Base-by-base conservation (phyloP, 1,140 invertebrate species). In the Planococcus citri region DNA sequence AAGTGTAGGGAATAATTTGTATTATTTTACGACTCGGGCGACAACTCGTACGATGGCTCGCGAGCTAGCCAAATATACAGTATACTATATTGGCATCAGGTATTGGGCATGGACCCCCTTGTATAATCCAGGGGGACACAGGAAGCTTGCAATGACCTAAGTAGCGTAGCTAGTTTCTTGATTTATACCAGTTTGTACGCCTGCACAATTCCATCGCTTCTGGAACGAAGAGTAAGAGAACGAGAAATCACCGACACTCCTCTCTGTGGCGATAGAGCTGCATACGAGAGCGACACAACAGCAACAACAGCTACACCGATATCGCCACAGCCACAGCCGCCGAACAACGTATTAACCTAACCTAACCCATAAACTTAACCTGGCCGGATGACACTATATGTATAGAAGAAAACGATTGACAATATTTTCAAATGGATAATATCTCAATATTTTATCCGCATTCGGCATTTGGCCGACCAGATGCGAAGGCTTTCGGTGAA, bases 181-280 rank as follows among this genome's bases (percentile, higher is more conserved):
- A 51, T 51, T 51, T 51, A 51, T 51, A 51, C 41, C 41, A 51
- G 41, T 51, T 51, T 51, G 41, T 51, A 51, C 41, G 41, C 41
- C 41, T 51, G 41, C 41, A 51, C 41, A 51, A 51, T 51, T 51
- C 41, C 41, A 51, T 51, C 41, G 41, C 41, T 51, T 51, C 41
- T 51, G 41, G 41, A 51, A 51, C 41, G 41, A 51, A 51, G 41
- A 33, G 29, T 17, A 17, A 51, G 41, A 51, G 41, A 33, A 12
- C 41, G 41, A 51, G 41, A 51, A 51, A 51, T 51, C 41, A 51
- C 41, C 41, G 41, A 51, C 41, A 51, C 41, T 51, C 41, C 41
- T 51, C 4, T 51, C 6, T 37, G 33, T n/a, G n/a, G n/a, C n/a
- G n/a, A n/a, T n/a, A n/a, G n/a, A n/a, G n/a, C n/a, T n/a, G n/a